These are phyloP conservation scores for Odiellus spinosus DNA, from an alignment of 2,888 invertebrate genomes.

Conservation along the genomic window DNA sequence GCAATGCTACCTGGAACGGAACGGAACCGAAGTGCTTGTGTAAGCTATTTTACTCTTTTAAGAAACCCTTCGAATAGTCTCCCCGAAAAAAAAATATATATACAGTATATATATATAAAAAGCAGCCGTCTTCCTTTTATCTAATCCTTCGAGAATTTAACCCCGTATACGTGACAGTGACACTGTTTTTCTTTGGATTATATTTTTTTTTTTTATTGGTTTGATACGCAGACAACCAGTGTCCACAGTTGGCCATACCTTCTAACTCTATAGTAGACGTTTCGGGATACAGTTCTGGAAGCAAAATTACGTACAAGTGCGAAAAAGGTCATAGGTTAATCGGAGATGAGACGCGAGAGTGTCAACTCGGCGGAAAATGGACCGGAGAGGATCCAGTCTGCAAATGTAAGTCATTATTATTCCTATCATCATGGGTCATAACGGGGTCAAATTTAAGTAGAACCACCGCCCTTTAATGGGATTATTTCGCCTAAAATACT, in stretches of 20 bases:
- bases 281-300: constrained; percentile 59
- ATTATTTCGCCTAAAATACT: too few relatives aligned
- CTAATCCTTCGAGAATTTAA: too few relatives aligned
- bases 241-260: constrained; percentile 62
- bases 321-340: constrained; percentile 67
- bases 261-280: constrained; percentile 54
- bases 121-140: too few relatives aligned
- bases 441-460: too few relatives aligned
- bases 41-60: constrained; percentile 3
- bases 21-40: constrained; percentile 22
- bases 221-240: constrained; percentile 28
- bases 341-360: constrained; percentile 58
- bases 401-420: constrained; percentile 20
- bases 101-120: too few relatives aligned
- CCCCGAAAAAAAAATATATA: too few relatives aligned
- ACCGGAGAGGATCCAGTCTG: constrained; percentile 33
- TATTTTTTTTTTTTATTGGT: background rate
- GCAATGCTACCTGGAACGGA: constrained; percentile 23
- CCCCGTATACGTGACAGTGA: too few relatives aligned
- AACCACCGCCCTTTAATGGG: too few relatives aligned
- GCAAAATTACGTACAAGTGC: constrained; percentile 58
- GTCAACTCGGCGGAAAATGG: constrained; percentile 74
- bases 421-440: too few relatives aligned
- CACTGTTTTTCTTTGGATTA: too few relatives aligned
- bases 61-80: too few relatives aligned